Evolutionary conservation across 2,113 vertebrate genomes (phyloP).

Genomic region (Ranitomeya imitator): DNA sequence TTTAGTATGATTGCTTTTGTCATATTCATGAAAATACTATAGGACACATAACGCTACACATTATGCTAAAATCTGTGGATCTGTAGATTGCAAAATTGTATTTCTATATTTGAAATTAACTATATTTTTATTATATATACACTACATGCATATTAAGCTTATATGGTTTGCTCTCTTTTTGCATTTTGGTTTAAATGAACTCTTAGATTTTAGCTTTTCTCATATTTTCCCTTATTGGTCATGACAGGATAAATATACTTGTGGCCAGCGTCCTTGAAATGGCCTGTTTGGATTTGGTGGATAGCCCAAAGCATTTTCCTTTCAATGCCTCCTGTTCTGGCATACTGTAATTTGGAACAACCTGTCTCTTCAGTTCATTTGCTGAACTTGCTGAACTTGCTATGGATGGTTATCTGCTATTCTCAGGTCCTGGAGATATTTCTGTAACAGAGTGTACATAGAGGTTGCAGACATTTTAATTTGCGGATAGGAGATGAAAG

Average conservation of each 20-base stretch:
- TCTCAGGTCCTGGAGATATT: not conserved
- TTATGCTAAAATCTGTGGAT: too few species aligned
- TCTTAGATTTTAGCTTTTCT: not conserved
- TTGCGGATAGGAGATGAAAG: not conserved
- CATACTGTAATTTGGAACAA: conserved; percentile 22
- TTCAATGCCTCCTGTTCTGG: conserved; percentile 3
- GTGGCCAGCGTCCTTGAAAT: conserved; percentile 39
- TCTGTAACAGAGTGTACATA: not conserved
- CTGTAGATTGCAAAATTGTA: too few species aligned
- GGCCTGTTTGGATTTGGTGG: conserved; percentile 47
- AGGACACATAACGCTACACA: too few species aligned
- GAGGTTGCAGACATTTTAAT: not conserved
- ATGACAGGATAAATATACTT: conserved; percentile 46
- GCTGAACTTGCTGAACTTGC: not conserved
- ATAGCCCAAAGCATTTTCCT: conserved; percentile 40
- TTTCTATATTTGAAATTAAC: too few species aligned
- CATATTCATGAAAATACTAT: too few species aligned
- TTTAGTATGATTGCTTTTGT: too few species aligned
- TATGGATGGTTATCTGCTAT: conserved; percentile 13
- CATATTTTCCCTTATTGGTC: conserved; percentile 11
- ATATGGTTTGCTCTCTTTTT: not conserved
- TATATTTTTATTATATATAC: too few species aligned
- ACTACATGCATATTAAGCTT: too few species aligned
- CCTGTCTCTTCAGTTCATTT: conserved; percentile 37
- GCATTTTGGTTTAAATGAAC: not conserved